Percentiles rank a stretch among this genome's conserved stretches.
phyloP scores from a whole-genome alignment of 2,888 invertebrate genomes.

The Polyploca ridens region DNA sequence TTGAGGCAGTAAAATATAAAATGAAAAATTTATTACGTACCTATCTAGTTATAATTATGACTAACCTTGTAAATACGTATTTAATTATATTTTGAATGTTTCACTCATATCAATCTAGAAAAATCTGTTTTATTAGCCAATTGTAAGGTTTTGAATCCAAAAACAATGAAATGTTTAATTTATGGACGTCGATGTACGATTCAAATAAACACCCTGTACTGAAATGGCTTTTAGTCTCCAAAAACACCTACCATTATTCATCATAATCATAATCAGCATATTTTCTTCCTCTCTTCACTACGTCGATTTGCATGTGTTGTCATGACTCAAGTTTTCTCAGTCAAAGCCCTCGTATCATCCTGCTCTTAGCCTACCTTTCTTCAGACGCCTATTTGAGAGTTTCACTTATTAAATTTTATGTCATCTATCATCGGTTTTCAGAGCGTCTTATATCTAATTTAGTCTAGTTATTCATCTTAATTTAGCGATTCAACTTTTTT shows the following conservation, averaged over 20 bases:
- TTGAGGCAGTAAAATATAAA: conserved; percentile 54
- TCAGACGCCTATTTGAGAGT: too few relatives aligned
- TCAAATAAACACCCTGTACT: conserved; percentile 79
- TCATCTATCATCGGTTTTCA: too few relatives aligned
- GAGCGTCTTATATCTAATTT: too few relatives aligned
- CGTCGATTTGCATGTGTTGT: too few relatives aligned
- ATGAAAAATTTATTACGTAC: conserved; percentile 58
- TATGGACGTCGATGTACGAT: conserved; percentile 77
- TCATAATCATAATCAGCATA: too few relatives aligned
- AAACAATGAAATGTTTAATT: conserved; percentile 75
- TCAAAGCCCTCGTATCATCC: too few relatives aligned
- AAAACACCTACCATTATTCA: conserved; percentile 1
- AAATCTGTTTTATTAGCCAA: conserved; percentile 77
- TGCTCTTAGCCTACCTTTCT: too few relatives aligned
- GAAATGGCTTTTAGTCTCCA: conserved; percentile 7
- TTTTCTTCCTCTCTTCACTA: too few relatives aligned
- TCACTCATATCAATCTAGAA: conserved; percentile 81
- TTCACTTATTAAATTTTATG: too few relatives aligned
- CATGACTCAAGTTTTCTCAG: too few relatives aligned
- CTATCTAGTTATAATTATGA: conserved; percentile 66
- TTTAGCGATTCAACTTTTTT: too few relatives aligned
- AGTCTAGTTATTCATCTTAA: too few relatives aligned
- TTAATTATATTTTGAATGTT: conserved; percentile 79
- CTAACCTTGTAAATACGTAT: conserved; percentile 73
- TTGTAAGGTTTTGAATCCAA: conserved; percentile 73